phyloP scores from a whole-genome alignment of 2,888 invertebrate species.

The Prostheceraeus crozeri region DNA sequence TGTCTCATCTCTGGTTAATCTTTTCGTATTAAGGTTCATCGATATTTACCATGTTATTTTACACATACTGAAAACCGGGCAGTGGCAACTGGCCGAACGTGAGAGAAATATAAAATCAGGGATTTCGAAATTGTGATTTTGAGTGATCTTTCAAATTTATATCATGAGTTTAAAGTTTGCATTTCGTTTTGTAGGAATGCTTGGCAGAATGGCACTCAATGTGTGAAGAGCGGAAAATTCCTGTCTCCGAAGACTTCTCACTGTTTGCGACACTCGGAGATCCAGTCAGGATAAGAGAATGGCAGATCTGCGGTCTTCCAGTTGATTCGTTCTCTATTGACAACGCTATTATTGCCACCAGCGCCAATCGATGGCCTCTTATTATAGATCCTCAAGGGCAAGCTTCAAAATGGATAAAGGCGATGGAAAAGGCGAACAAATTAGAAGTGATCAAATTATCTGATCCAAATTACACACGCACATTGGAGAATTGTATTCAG shows the following conservation, averaged over 20 bases:
- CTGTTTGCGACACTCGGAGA: conserved; percentile 52
- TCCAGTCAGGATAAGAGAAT: conserved; percentile 54
- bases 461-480: conserved; percentile 70
- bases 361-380: conserved; percentile 55
- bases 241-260: conserved; percentile 50
- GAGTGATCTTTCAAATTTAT: no score
- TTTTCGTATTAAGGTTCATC: no score
- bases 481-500: conserved; percentile 69
- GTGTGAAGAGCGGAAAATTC: conserved; percentile 51
- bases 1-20: no score
- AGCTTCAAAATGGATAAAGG: conserved; percentile 89
- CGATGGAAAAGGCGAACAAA: conserved; percentile 75
- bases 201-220: conserved; percentile 51
- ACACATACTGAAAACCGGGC: no score
- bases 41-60: no score
- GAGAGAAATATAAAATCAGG: no score
- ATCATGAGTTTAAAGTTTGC: no score
- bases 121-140: no score
- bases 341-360: conserved; percentile 53
- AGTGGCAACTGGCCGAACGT: no score
- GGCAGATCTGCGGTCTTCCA: conserved; percentile 56
- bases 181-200: conserved; percentile 49
- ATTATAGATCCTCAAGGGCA: conserved; percentile 63
- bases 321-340: conserved; percentile 55
- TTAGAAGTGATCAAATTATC: conserved; percentile 74